Base-by-base conservation (phyloP, 2,113 vertebrate species). In the Sardina pilchardus region DNA sequence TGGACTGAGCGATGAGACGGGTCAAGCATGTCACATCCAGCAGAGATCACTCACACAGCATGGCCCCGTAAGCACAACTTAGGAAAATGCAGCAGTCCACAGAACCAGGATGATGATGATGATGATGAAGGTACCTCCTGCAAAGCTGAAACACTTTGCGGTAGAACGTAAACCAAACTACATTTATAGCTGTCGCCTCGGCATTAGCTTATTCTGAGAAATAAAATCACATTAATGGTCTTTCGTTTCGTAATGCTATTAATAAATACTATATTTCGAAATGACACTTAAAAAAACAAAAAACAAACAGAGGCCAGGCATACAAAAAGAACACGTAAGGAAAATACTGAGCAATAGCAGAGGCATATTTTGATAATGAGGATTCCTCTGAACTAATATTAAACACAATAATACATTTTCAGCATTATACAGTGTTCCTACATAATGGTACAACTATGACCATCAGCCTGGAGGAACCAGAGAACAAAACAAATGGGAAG, bases 241-340 rank as follows among this genome's bases (percentile, higher is more conserved):
- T 34, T 78, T 78, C n/a, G 34, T 16, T 17, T 78, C 39, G 71
- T 78, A 30, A 71, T 19, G 71, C 30, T 78, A 34, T 71, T 36
- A 78, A 78, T 78, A 78, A 78, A 78, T 78, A 78, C 34, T 5
- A 78, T 17, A 75, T 75, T 75, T 26, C n/a, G 19, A 78, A 34
- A 36, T 78, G 26, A 75, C 67, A 75, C 24, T 63, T 14, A 75
- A 30, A 34, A 36, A 75, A 8, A 71, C 6, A 63, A 71, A 34
- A 71, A 26, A 71, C 34, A 36, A 67, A 36, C 71, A 78, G 26
- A 78, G 12, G 53, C 19, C 19, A 24, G 21, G 5, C 19, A 36
- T 78, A 36, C 34, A 78, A 78, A 34, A 78, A 78, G 24, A 63
- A 63, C 59, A 63, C n/a, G 26, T 4, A 63, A 63, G 8, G 6